These are phyloP conservation scores for Nothocercus julius DNA, from an alignment of 2,113 vertebrate genomes.

Conservation along the genomic window DNA sequence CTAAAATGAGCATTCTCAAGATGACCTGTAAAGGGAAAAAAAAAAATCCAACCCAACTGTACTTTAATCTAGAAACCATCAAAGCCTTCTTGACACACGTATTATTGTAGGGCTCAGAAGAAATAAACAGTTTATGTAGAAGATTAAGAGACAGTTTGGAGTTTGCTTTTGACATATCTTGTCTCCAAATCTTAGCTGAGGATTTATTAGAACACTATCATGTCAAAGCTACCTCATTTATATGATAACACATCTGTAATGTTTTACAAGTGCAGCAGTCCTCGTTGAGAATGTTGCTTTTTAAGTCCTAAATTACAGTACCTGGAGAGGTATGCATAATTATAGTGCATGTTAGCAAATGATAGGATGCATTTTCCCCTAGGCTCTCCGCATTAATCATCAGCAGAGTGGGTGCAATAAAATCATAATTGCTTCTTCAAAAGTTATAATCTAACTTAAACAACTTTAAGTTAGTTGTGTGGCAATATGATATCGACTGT, in stretches of 20 bases:
- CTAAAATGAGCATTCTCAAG: conserved; percentile 77
- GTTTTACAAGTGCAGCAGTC: conserved; percentile 83
- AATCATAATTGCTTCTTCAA: conserved; percentile 87
- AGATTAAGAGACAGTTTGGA: conserved; percentile 84
- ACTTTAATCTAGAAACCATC: conserved; percentile 82
- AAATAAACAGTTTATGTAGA: conserved; percentile 87
- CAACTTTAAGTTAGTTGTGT: conserved; percentile 75
- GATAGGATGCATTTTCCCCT: conserved; percentile 83
- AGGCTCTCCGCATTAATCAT: conserved; percentile 85
- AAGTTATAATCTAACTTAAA: conserved; percentile 82
- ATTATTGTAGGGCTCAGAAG: conserved; percentile 85
- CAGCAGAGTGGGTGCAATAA: conserved; percentile 84
- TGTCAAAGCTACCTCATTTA: conserved; percentile 86
- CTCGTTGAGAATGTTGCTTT: conserved; percentile 83
- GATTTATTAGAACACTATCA: conserved; percentile 83
- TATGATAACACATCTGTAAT: conserved; percentile 89
- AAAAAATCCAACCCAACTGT: conserved; percentile 60
- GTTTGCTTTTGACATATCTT: conserved; percentile 85
- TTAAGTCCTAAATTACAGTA: conserved; percentile 86
- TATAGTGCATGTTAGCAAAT: conserved; percentile 83
- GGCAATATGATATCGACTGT: conserved; percentile 55
- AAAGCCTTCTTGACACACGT: conserved; percentile 78
- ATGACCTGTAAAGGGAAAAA: conserved; percentile 71
- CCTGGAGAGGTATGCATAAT: conserved; percentile 87
- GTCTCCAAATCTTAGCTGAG: conserved; percentile 83